phyloP scores from a whole-genome alignment of 1,140 invertebrate genomes.

The Cataglyphis hispanica region DNA sequence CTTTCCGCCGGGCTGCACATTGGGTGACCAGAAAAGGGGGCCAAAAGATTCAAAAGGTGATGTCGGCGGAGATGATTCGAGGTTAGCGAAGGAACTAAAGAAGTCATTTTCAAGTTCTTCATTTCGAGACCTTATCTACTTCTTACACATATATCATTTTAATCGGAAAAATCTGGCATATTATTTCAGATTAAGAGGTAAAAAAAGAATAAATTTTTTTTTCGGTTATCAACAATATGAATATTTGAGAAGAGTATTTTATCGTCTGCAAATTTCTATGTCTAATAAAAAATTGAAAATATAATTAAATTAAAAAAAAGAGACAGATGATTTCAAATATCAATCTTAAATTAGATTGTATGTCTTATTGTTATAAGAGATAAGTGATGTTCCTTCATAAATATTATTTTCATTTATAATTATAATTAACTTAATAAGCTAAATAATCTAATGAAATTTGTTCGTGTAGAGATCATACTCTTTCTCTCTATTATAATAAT shows the following conservation, averaged over 20 bases:
- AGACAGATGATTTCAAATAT: not conserved
- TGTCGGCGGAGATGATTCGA: conserved; percentile 61
- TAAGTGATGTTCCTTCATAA: not conserved
- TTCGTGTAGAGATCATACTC: not conserved
- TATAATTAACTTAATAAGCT: not conserved
- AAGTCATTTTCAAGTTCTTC: conserved; percentile 57
- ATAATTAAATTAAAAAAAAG: not conserved
- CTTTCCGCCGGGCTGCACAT: conserved; percentile 82
- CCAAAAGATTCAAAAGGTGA: conserved; percentile 63
- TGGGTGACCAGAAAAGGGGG: conserved; percentile 72
- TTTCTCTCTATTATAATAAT: not conserved
- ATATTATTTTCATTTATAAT: not conserved
- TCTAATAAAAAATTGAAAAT: not conserved
- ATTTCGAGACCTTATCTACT: conserved; percentile 34
- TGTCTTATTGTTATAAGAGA: not conserved
- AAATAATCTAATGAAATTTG: conserved; percentile 4
- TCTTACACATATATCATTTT: conserved; percentile 8
- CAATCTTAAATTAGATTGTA: not conserved
- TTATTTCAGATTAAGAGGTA: not conserved
- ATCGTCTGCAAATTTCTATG: not conserved
- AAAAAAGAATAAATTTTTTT: not conserved
- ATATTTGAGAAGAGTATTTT: not conserved
- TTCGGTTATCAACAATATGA: not conserved
- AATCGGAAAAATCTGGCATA: not conserved
- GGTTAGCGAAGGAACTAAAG: conserved; percentile 74